These are phyloP conservation scores for Salminus brasiliensis DNA, from an alignment of 2,113 vertebrate species.

Conservation along the genomic window DNA sequence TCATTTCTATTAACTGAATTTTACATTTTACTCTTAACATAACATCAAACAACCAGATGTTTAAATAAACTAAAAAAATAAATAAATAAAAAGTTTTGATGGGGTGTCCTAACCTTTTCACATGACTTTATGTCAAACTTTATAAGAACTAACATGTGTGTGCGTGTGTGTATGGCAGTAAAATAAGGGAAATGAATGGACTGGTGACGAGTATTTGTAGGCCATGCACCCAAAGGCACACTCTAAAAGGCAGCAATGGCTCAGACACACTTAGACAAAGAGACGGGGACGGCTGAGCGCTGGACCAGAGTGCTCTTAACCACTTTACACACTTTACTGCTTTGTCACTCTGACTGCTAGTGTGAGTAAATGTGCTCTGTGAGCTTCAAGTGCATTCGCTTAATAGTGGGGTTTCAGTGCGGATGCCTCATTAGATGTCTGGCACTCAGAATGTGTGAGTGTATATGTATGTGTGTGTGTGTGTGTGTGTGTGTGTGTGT, in stretches of 20 bases:
- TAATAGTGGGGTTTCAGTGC: neutral
- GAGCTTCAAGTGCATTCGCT: neutral
- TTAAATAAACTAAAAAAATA: too few relatives aligned
- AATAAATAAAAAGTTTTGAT: too few relatives aligned
- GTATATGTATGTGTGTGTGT: slow-evolving; percentile 19
- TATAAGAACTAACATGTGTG: neutral
- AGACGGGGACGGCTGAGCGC: neutral
- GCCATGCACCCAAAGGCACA: neutral
- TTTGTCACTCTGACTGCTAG: neutral
- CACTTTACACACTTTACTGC: slow-evolving; percentile 15
- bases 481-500: neutral
- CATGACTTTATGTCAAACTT: too few relatives aligned
- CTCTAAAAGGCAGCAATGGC: slow-evolving; percentile 2
- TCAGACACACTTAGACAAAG: slow-evolving; percentile 1
- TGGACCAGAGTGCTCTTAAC: neutral
- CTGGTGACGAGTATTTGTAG: neutral
- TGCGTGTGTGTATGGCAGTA: neutral
- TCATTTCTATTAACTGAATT: too few relatives aligned
- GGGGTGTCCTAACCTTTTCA: too few relatives aligned
- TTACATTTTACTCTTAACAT: too few relatives aligned
- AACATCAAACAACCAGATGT: too few relatives aligned
- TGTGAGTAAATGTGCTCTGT: slow-evolving; percentile 3
- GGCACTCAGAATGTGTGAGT: neutral
- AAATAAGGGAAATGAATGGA: neutral
- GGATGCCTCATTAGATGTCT: neutral